Percentiles rank a stretch among this genome's conserved stretches.
Conservation (phyloP, 2,113 vertebrate genomes). For the Rafetus swinhoei region DNA sequence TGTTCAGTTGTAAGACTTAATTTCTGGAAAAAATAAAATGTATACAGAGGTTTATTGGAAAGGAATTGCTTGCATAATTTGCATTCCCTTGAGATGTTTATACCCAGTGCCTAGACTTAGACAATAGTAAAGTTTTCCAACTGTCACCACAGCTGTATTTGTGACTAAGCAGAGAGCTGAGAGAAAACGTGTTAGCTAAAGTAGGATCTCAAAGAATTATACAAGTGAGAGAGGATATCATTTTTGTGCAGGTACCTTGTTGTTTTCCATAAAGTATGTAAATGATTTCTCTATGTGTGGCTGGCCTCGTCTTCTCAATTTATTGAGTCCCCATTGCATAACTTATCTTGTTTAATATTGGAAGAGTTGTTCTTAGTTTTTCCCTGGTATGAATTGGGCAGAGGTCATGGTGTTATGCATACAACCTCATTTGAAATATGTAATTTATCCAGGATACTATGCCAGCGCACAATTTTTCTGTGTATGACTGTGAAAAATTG, state of each 20-base stretch:
- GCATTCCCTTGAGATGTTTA: background rate
- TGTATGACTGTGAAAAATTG: conserved; percentile 66
- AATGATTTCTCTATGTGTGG: background rate
- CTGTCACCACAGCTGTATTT: background rate
- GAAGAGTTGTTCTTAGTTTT: background rate
- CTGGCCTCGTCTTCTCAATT: background rate
- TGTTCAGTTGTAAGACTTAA: background rate
- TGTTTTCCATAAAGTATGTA: conserved; percentile 37
- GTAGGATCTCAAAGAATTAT: background rate
- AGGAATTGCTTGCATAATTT: background rate
- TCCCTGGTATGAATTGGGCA: background rate
- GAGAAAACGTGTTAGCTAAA: background rate
- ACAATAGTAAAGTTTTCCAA: fast-evolving
- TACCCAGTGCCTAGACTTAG: background rate
- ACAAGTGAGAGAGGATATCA: background rate
- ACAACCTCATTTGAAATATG: conserved; percentile 53
- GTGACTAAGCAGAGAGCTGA: background rate
- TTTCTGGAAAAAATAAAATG: background rate
- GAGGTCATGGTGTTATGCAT: conserved; percentile 18
- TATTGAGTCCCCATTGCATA: background rate
- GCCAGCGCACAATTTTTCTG: conserved; percentile 55
- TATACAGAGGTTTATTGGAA: background rate
- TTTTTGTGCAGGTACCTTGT: background rate
- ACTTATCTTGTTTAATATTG: background rate
- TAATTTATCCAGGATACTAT: conserved; percentile 59